Base-by-base conservation (phyloP, 2,113 vertebrate species). In the Clarias magur region DNA sequence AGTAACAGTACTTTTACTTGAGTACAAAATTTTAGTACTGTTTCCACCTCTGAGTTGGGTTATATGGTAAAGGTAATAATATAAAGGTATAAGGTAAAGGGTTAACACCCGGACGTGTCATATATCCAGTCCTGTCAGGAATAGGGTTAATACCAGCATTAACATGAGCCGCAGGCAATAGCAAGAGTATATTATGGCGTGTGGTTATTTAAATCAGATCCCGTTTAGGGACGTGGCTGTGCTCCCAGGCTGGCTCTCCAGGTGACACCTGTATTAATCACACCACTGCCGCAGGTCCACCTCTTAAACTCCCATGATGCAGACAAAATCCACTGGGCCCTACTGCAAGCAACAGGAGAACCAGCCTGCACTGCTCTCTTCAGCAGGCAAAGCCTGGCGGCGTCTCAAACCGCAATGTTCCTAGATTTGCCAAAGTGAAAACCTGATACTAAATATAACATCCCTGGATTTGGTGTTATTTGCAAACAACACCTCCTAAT, bases 221-320 rank as follows among this genome's bases (percentile, higher is more conserved):
- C 82, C 38, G 67, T 88, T 88, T 85, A 70, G 84, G 73, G 78
- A 75, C 42, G 8, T 30, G 70, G 83, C 84, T 81, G 83, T 67
- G 60, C 80, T 86, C 82, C 73, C 68, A 70, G 23, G 17, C 63
- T 78, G 54, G 68, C 76, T 80, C 30, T 38, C 83, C 30, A 75
- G 86, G 83, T 84, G 89, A 88, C 89, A 85, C 70, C 82, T 59
- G 21, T 85, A 90, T 91, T 91, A 91, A 90, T 91, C 90, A 90
- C 73, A 67, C 13, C 72, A 57, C 34, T 57, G 85, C 89, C 27
- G 48, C 60, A 68, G 75, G 81, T 72, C 76, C 4, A 19, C 80
- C 65, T 63, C 54, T 76, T 83, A 87, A 86, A 88, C 80, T 85
- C 87, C 85, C 85, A 57, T 70, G 62, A 78, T 90, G 78, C 78